These are phyloP conservation scores for Rhinoptilus africanus DNA, from an alignment of 2,113 vertebrate genomes.

Conservation along the genomic window DNA sequence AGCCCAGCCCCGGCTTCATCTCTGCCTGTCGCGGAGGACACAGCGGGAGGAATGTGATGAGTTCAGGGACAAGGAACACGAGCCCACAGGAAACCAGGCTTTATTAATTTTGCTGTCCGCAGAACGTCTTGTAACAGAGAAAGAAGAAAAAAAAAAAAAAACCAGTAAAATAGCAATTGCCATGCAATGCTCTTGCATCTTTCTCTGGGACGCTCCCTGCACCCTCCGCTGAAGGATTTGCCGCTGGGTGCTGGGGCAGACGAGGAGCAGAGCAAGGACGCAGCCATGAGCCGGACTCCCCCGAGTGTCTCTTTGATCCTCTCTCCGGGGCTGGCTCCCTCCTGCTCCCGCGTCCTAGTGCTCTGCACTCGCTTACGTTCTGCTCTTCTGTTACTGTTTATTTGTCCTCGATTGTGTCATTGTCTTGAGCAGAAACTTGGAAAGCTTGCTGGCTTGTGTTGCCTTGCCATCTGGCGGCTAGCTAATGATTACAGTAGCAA, in stretches of 20 bases:
- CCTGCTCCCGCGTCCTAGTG: background rate
- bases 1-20: background rate
- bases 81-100: background rate
- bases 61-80: background rate
- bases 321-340: background rate
- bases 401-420: constrained; percentile 61
- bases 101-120: background rate
- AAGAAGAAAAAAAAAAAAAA: background rate
- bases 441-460: constrained; percentile 55
- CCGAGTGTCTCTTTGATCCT: background rate
- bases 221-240: background rate
- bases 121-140: background rate
- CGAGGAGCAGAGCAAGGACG: background rate
- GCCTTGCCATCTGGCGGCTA: constrained; percentile 62
- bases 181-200: background rate
- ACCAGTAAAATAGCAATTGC: fast-evolving
- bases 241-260: fast-evolving
- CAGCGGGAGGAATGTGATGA: background rate
- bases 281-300: fast-evolving
- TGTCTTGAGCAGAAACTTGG: constrained; percentile 63
- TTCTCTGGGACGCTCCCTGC: background rate
- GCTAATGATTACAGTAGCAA: constrained; percentile 63
- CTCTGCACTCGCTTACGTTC: background rate
- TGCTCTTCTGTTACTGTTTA: constrained; percentile 68
- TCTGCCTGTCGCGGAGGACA: background rate